Evolutionary conservation across 2,113 vertebrate species (phyloP).

Genomic region (Sceloporus undulatus): DNA sequence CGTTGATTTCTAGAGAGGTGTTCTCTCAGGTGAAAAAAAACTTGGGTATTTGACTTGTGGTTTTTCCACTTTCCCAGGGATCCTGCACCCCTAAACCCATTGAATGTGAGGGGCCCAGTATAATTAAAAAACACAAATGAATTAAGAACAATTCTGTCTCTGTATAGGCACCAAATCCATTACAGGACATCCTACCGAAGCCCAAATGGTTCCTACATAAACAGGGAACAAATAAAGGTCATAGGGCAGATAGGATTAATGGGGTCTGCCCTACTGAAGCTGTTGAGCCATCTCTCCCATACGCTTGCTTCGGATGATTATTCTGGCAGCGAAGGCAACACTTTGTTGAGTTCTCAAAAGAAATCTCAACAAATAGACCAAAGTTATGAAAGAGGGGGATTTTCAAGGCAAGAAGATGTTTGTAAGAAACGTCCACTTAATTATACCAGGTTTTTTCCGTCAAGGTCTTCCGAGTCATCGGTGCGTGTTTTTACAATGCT

Average conservation of each 20-base stretch:
- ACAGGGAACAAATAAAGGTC: too few relatives aligned
- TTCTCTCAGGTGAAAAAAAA: neutral
- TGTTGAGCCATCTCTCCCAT: too few relatives aligned
- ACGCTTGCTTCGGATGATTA: neutral
- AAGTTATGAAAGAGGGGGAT: neutral
- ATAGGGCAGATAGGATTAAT: neutral
- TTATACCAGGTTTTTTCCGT: neutral
- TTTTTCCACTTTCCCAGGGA: too few relatives aligned
- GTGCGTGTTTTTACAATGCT: neutral
- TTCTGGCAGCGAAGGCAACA: neutral
- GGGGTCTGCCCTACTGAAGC: neutral
- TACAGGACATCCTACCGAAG: too few relatives aligned
- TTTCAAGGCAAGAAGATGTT: neutral
- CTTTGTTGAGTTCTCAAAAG: neutral
- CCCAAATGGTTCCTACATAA: too few relatives aligned
- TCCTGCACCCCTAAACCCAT: too few relatives aligned
- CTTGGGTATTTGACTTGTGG: too few relatives aligned
- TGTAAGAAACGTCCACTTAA: neutral
- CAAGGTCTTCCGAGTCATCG: neutral
- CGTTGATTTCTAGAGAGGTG: too few relatives aligned
- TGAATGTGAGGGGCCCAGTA: too few relatives aligned
- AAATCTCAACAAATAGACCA: neutral
- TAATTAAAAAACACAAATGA: too few relatives aligned
- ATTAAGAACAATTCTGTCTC: too few relatives aligned
- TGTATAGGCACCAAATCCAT: too few relatives aligned